Evolutionary conservation across 35 echinoderm and acorn worm species (phyloP), one percentile per base, ranked within the genome.

Genomic region (Ptychodera flava): DNA sequence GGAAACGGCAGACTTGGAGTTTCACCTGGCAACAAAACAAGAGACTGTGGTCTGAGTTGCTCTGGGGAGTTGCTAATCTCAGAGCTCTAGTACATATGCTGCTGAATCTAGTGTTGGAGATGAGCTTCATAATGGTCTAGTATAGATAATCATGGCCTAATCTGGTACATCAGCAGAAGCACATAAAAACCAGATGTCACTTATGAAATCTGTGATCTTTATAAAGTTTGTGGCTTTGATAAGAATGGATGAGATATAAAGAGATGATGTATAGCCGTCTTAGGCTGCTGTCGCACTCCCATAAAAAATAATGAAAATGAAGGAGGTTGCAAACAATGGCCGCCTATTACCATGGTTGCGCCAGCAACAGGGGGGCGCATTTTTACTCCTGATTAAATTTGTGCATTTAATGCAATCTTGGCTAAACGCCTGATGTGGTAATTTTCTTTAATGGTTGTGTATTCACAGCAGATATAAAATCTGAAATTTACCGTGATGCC

Each of bases 401-500:
- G 45, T 64, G 45, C 6, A 64, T 64, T 64, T 64, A 64, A 64
- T 64, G 22, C 45, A 64, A 64, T 64, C 45, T 64, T 64, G 45
- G 45, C 6, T n/a, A 64, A 64, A 6, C 22, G 22, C 6, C 45
- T 64, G 22, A 64, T 64, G 45, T 22, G 45, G 45, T 64, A 64
- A 64, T 64, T 64, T n/a, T 14, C 34, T 82, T 31, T 34, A 82
- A 82, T 82, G 15, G 30, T 83, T 83, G 30, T 36, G 34, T 81
- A 1, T 37, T 37, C n/a, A 83, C 37, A 83, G 35, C 37, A 31
- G 37, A 83, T 36, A 16, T 36, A 0, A 83, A 83, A 31, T 30
- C 91, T 33, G 96, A 99, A 87, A 87, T 92, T 16, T 91, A 94
- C 78, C 87, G 95, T 89, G 90, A 94, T 53, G 96, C 92, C n/a